A percentile compares a stretch with the other conserved stretches of the same genome.
Evolutionary conservation across 2,797 vertebrate genomes (phyloP).

Genomic region (Cryptoblepharus egeriae): DNA sequence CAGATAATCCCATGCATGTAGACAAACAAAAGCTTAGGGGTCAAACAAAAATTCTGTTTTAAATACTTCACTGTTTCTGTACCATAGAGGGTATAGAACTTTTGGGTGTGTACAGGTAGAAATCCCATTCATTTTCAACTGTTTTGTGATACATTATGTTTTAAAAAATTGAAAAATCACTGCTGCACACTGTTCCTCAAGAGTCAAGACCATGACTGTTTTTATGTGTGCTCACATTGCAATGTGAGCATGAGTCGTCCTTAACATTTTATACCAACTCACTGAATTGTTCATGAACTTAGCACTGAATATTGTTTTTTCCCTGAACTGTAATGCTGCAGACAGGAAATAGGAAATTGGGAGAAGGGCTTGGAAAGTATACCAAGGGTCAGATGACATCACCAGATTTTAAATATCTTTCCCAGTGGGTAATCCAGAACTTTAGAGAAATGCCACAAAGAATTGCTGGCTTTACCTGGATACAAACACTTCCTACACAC

Average conservation of each 20-base stretch:
- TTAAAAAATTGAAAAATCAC: neutral
- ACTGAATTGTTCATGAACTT: neutral
- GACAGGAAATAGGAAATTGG: conserved; percentile 74
- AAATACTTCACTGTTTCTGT: neutral
- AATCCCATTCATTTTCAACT: neutral
- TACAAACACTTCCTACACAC: conserved; percentile 32
- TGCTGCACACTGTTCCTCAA: neutral
- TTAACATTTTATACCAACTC: neutral
- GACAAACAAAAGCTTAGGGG: neutral
- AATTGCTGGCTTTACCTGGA: conserved; percentile 40
- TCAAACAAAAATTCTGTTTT: conserved; percentile 27
- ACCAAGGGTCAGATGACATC: conserved; percentile 47
- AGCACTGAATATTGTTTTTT: neutral
- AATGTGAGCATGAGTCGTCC: neutral
- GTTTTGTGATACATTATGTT: neutral
- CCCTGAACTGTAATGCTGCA: conserved; percentile 1
- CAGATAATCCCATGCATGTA: conserved; percentile 42
- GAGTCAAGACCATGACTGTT: no score
- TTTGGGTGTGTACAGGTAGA: neutral
- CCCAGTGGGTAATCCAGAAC: neutral
- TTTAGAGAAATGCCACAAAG: conserved; percentile 29
- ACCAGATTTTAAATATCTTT: conserved; percentile 48
- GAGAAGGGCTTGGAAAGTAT: conserved; percentile 39
- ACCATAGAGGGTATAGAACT: neutral
- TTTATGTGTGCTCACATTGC: neutral